Evolutionary conservation across 2,888 invertebrate species (phyloP), one percentile per base, ranked within the genome.

Genomic region (Stenodera caucasica): DNA sequence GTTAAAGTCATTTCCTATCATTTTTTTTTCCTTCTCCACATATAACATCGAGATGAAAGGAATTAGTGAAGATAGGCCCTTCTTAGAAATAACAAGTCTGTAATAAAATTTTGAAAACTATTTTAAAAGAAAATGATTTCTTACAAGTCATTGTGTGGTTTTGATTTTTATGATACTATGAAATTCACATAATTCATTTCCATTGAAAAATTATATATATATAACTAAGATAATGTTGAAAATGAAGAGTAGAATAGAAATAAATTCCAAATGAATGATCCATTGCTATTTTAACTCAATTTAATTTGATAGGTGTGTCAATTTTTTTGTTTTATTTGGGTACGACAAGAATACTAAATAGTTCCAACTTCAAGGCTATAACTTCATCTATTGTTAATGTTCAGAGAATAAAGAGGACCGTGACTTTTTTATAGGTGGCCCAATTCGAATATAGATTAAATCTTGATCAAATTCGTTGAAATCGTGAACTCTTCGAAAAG

Each of bases 61-160:
- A n/a, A n/a, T n/a, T n/a, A n/a, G n/a, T n/a, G n/a, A n/a, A n/a
- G n/a, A n/a, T n/a, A n/a, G n/a, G 37, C 57, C 57, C 57, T 60
- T 60, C 60, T 53, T 15, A 40, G 60, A 60, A 60, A 26, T 21
- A 55, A 9, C 53, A 49, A 49, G 50, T 26, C 18, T 45, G 56
- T 37, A 30, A 57, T 60, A 60, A 60, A 55, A 57, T 60, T 56
- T n/a, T n/a, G n/a, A 45, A 37, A 30, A 54, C 9, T 21, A 3
- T 45, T 45, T 9, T 49, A 35, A 52, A 26, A 51, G 55, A 56
- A 49, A 29, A 50, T 53, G 32, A n/a, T 32, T 57, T 61, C 45
- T 61, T 57, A 51, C 57, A 50, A 61, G 61, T 61, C 61, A 61
- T 61, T 61, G 61, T 55, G 45, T 45, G 45, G 61, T 57, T 61